Evolutionary conservation across 2,797 vertebrate genomes (phyloP), one percentile per base, ranked within the genome.

Genomic region (Bufotes viridis): DNA sequence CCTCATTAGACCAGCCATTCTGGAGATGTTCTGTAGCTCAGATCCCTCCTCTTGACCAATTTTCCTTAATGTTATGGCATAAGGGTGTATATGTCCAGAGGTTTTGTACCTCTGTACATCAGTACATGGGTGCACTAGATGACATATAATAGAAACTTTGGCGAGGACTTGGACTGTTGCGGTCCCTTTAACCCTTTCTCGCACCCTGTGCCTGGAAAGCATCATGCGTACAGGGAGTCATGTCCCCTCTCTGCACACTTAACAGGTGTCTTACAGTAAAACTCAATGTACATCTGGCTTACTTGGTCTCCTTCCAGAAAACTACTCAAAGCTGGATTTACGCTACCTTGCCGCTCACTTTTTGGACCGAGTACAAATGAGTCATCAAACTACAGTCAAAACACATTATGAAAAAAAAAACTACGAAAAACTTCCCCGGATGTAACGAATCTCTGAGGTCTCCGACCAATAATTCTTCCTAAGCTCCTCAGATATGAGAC

Each of bases 181-280:
- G 15, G 26, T 29, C 15, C 24, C 20, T 58, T 81, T 87, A 82
- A 87, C 70, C 79, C 86, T 65, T 75, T 18, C 75, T 14, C 11
- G 24, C 15, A 18, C n/a, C 2, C 9, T 0, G 3, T 78, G 65
- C 74, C 75, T 88, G 81, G 53, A 1, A n/a, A 51, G 49, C 49
- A 22, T 63, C 57, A 57, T 5, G 24, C 67, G 12, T 10, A n/a
- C 11, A 6, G 3, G 12, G n/a, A 55, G 80, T 22, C 2, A 9
- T 26, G 24, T 74, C 67, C 22, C 76, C 90, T 93, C 91, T 93
- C 88, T 82, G 87, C 91, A 90, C 86, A 90, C 90, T 90, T 92
- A 91, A 90, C 93, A 95, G 92, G 90, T 93, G 89, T 76, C 89
- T 86, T 93, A 90, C 93, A 90, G 87, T 88, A 92, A 61, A 29